phyloP scores from a whole-genome alignment of 1,140 invertebrate species.

The Drosophila ogumai region DNA sequence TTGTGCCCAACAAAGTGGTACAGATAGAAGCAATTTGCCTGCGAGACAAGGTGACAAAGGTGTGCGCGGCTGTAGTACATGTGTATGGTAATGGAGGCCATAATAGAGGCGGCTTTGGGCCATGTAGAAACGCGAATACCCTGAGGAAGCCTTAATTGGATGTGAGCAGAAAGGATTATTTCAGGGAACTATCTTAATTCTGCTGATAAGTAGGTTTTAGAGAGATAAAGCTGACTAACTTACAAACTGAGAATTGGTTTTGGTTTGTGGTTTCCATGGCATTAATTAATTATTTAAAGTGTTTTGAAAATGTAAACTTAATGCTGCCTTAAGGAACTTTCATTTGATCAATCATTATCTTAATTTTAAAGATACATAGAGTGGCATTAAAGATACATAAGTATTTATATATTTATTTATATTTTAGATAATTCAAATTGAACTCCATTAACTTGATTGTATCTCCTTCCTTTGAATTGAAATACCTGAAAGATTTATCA shows the following conservation, averaged over 20 bases:
- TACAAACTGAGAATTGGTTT: neutral
- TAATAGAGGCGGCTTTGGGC: conserved; percentile 6
- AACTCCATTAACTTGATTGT: neutral
- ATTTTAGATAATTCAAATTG: neutral
- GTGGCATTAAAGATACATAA: too few species aligned
- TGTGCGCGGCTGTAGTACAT: conserved; percentile 10
- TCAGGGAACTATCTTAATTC: neutral
- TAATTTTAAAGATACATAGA: neutral
- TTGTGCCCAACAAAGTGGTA: conserved; percentile 34
- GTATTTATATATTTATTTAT: too few species aligned
- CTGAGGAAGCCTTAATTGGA: conserved; percentile 9
- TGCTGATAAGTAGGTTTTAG: neutral
- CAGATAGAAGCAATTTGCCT: conserved; percentile 59
- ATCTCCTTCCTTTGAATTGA: neutral
- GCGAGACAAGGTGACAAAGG: conserved; percentile 48
- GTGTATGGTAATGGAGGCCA: conserved; percentile 36
- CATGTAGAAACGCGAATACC: conserved; percentile 8
- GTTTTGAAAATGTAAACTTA: neutral
- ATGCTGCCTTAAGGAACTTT: neutral
- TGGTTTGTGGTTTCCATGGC: neutral
- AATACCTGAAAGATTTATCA: neutral
- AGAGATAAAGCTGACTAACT: too few species aligned
- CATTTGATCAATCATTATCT: neutral
- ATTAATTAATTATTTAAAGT: neutral
- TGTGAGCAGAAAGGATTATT: conserved; percentile 12